Percentiles rank a stretch among this genome's conserved stretches.
These are phyloP conservation scores for Lampris incognitus DNA, from an alignment of 2,113 vertebrate species.

Conservation along the genomic window DNA sequence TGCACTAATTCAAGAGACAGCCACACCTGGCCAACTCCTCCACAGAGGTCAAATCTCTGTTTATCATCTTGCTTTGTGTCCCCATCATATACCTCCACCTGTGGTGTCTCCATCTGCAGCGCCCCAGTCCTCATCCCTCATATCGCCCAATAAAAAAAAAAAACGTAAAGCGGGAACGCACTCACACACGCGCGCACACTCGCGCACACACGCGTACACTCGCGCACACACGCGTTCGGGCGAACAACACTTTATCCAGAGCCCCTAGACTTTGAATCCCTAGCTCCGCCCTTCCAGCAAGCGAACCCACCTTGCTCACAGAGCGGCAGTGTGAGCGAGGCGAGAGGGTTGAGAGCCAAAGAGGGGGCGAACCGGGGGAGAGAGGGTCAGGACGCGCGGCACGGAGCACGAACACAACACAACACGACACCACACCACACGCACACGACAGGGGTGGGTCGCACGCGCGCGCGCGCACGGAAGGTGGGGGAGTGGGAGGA, in stretches of 20 bases:
- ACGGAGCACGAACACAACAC: no score
- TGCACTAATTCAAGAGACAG: slow-evolving; percentile 48
- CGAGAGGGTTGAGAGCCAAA: slow-evolving; percentile 20
- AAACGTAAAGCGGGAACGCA: background rate
- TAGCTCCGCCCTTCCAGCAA: slow-evolving; percentile 79
- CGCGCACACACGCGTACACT: slow-evolving; percentile 1
- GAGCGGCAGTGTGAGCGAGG: slow-evolving; percentile 58
- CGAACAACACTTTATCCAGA: slow-evolving; percentile 67
- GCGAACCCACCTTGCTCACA: slow-evolving; percentile 72
- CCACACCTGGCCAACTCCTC: slow-evolving; percentile 53
- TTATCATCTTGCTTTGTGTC: slow-evolving; percentile 16
- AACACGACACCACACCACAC: no score
- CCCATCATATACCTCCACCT: slow-evolving; percentile 54
- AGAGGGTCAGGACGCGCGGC: slow-evolving; percentile 1
- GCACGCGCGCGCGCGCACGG: no score
- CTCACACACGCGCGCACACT: slow-evolving; percentile 8
- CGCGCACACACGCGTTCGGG: slow-evolving; percentile 21
- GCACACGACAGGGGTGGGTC: no score
- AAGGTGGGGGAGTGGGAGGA: background rate
- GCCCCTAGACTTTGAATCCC: slow-evolving; percentile 70
- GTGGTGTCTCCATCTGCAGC: slow-evolving; percentile 62
- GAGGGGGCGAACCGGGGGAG: slow-evolving; percentile 28
- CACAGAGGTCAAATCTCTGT: slow-evolving; percentile 52
- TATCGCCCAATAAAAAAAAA: slow-evolving; percentile 11
- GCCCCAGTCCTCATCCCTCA: slow-evolving; percentile 18